Conservation (phyloP, 2,888 invertebrate genomes). For the Sthenelais limicola region DNA sequence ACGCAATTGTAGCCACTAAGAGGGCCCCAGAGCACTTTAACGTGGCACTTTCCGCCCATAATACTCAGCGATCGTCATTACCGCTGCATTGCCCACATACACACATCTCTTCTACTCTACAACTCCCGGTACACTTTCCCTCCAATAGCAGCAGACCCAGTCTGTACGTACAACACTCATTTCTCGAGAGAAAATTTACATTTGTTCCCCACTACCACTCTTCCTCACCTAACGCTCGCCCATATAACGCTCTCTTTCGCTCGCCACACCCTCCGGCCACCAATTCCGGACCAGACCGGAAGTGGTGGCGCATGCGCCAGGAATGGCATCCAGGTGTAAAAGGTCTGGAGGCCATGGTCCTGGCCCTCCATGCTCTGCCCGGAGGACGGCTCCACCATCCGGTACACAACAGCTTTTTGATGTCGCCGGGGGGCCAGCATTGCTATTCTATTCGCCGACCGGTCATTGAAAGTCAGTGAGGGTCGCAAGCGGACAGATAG, state of each 20-base stretch:
- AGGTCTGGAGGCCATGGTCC: background rate
- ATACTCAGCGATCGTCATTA: no score
- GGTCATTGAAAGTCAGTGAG: slow-evolving; percentile 17
- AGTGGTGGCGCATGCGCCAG: slow-evolving; percentile 9
- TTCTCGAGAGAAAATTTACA: slow-evolving; percentile 17
- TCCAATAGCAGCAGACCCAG: no score
- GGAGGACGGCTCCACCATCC: background rate
- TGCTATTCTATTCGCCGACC: slow-evolving; percentile 3
- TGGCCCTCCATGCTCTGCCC: background rate
- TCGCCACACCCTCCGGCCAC: background rate
- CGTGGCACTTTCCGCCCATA: no score
- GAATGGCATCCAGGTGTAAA: slow-evolving; percentile 9
- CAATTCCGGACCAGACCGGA: slow-evolving; percentile 8
- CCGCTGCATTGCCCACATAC: no score
- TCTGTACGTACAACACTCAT: no score
- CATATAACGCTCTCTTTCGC: background rate
- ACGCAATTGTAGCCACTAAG: no score
- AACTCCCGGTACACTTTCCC: no score
- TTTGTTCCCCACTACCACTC: slow-evolving; percentile 7
- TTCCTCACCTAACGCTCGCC: no score
- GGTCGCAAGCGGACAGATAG: slow-evolving; percentile 7
- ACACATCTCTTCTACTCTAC: no score
- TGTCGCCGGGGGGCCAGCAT: slow-evolving; percentile 11
- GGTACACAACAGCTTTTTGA: slow-evolving; percentile 14
- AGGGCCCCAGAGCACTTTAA: no score